Evolutionary conservation across 2,888 invertebrate genomes (phyloP), one percentile per base, ranked within the genome.

Genomic region (Bhutanitis thaidina): DNA sequence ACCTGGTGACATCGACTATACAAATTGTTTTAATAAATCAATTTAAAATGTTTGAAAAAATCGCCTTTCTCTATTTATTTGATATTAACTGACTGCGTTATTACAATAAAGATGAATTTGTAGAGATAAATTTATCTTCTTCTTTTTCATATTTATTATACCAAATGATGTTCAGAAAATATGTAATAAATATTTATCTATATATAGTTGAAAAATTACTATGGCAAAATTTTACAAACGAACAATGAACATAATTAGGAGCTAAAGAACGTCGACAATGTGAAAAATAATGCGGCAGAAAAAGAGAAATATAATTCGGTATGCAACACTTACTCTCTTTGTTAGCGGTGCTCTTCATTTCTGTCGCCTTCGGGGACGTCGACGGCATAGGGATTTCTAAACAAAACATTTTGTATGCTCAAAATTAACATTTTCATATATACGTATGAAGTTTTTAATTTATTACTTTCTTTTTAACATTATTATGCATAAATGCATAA

Each of bases 361-460:
- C 94, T 49, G 94, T 94, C 57, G 95, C 93, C 90, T 95, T 93
- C 55, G 96, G 94, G 57, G 96, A 94, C 52, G 94, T 94, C 55
- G 96, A 96, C 52, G 96, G 96, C 92, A 95, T 93, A 48, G 95
- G 96, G 74, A 96, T 96, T 91, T 96, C 96, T 96, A 39, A 45
- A 45, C 40, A 51, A 8, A 49, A 40, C 38, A 45, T 41, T n/a
- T 5, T 15, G 25, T 25, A 9, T 27, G 13, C 30, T 39, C 16
- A 25, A 37, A 27, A 40, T 16, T 34, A 25, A 41, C 35, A 36
- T 39, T 43, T 14, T 7, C 27, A 27, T 27, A n/a, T n/a, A n/a
- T n/a, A 27, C 34, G 35, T 27, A 16, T 25, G 3, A 36, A 36
- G 9, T 14, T 37, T 44, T n/a, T n/a, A 1, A n/a, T 37, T 20